phyloP scores from a whole-genome alignment of 2,113 vertebrate genomes.

The Rhegmatorhina hoffmannsi region DNA sequence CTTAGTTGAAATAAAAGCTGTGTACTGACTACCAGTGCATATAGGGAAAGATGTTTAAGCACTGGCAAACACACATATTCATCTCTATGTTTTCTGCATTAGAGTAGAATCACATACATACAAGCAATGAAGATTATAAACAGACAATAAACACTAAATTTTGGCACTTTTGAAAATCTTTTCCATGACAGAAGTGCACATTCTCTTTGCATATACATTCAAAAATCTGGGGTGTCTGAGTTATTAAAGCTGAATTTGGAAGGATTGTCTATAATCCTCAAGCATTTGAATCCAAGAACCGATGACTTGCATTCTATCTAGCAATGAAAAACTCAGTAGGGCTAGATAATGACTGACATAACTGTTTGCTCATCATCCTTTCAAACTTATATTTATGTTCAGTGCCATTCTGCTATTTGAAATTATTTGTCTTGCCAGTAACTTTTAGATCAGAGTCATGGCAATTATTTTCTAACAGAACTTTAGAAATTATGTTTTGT shows the following conservation, averaged over 20 bases:
- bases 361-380: neutral
- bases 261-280: neutral
- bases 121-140: neutral
- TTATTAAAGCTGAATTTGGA: constrained; percentile 11
- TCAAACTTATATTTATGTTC: neutral
- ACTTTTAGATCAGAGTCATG: neutral
- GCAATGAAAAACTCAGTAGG: neutral
- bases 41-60: neutral
- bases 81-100: neutral
- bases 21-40: neutral
- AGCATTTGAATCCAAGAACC: neutral
- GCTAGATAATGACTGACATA: neutral
- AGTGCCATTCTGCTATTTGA: neutral
- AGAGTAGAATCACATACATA: neutral
- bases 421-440: constrained; percentile 24
- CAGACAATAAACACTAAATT: neutral
- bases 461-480: neutral
- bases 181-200: neutral
- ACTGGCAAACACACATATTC: neutral
- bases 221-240: neutral
- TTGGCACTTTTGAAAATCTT: neutral
- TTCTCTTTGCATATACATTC: neutral
- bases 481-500: constrained; percentile 7
- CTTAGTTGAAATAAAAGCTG: neutral
- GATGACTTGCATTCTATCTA: neutral